These are phyloP conservation scores for Seira sanloemensis DNA, from an alignment of 2,888 invertebrate species.

Conservation along the genomic window DNA sequence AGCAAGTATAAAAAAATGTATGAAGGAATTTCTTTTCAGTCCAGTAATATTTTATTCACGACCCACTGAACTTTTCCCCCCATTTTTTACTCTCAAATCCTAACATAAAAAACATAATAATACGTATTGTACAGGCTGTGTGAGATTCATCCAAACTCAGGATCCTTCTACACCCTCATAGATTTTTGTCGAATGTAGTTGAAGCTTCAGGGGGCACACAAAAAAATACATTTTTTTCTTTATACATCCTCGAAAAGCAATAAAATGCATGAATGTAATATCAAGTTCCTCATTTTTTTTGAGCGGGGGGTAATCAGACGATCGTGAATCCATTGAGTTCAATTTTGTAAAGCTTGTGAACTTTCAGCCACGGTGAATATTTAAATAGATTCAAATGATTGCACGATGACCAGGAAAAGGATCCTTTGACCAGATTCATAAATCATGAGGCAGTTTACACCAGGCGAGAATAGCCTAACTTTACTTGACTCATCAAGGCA, in stretches of 20 bases:
- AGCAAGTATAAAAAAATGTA: background rate
- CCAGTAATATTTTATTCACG: conserved; percentile 29
- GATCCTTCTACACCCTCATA: background rate
- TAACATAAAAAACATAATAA: conserved; percentile 5
- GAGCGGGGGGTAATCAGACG: too few species aligned
- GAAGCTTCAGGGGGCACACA: background rate
- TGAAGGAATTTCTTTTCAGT: conserved; percentile 6
- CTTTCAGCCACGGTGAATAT: background rate
- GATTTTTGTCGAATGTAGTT: background rate
- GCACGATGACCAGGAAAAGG: background rate
- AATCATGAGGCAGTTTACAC: background rate
- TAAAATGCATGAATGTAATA: background rate
- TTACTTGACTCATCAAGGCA: conserved; percentile 8
- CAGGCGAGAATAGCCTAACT: background rate
- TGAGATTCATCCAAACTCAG: background rate
- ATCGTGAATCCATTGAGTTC: too few species aligned
- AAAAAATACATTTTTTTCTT: conserved; percentile 12
- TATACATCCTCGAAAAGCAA: background rate
- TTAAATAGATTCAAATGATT: background rate
- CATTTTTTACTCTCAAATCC: conserved; percentile 2
- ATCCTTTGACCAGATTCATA: background rate
- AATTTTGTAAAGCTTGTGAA: background rate
- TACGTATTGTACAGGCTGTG: background rate
- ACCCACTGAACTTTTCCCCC: background rate
- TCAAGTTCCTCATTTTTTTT: too few species aligned